These are phyloP conservation scores for Callipepla californica DNA, from an alignment of 2,113 vertebrate species.

Conservation along the genomic window DNA sequence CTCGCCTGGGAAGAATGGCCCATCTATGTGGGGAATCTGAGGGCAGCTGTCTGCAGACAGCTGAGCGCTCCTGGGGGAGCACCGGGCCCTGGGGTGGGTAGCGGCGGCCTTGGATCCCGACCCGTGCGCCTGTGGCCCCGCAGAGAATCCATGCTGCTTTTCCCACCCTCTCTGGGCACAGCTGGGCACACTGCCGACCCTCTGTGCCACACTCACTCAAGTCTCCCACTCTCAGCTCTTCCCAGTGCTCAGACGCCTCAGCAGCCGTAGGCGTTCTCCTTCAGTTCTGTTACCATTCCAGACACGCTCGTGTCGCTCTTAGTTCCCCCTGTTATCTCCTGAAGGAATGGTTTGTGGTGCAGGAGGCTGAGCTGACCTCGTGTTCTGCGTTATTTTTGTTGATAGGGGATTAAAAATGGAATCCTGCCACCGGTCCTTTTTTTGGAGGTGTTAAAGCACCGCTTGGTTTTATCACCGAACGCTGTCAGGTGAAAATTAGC, in stretches of 20 bases:
- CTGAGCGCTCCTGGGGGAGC: neutral
- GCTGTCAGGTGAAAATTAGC: rapidly evolving
- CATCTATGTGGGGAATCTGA: neutral
- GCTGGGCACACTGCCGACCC: neutral
- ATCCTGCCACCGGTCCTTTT: rapidly evolving
- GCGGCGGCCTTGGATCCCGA: neutral
- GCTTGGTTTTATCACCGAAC: neutral
- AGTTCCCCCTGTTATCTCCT: neutral
- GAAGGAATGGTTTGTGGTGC: neutral
- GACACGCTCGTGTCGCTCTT: rapidly evolving
- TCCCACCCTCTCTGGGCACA: neutral
- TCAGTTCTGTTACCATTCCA: neutral
- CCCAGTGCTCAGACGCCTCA: neutral
- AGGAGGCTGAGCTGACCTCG: neutral
- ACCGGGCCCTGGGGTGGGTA: neutral
- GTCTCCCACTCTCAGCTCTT: neutral
- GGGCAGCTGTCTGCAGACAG: neutral
- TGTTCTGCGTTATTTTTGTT: rapidly evolving
- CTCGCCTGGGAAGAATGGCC: neutral
- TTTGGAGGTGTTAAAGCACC: neutral
- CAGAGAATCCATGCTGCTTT: neutral
- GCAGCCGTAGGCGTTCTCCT: neutral
- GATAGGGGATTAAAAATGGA: neutral
- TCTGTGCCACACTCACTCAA: rapidly evolving
- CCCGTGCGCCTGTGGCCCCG: neutral